A percentile compares a stretch with the other conserved stretches of the same genome.
phyloP scores from a whole-genome alignment of 2,113 vertebrate genomes.

The Columba janthina region DNA sequence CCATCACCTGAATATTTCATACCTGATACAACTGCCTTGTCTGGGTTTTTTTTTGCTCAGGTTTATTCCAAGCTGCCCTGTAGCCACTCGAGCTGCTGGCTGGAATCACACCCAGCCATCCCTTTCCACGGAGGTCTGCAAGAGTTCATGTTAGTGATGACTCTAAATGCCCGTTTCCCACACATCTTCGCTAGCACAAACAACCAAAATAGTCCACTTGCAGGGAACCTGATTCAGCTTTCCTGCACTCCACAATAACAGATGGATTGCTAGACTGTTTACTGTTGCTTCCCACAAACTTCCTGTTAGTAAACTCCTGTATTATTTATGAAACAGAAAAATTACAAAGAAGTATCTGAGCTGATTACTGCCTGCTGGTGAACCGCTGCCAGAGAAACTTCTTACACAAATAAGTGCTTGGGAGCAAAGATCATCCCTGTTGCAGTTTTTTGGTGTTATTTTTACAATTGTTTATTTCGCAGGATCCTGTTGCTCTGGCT shows the following conservation, averaged over 20 bases:
- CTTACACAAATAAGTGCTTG: conserved; percentile 7
- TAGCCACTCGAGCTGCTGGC: neutral
- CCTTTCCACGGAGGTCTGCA: neutral
- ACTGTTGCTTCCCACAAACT: conserved; percentile 79
- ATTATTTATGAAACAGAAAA: conserved; percentile 84
- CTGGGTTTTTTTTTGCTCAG: neutral
- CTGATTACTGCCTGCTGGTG: conserved; percentile 73
- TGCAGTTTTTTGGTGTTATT: neutral
- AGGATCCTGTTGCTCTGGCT: neutral
- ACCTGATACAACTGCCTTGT: neutral
- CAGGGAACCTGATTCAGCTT: conserved; percentile 75
- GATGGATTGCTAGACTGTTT: conserved; percentile 82
- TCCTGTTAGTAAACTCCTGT: conserved; percentile 82
- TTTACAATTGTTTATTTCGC: neutral
- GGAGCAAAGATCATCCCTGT: conserved; percentile 4
- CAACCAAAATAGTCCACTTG: conserved; percentile 57
- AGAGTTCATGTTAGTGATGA: conserved; percentile 52
- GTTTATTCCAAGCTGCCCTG: neutral
- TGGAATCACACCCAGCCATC: neutral
- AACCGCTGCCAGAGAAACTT: conserved; percentile 67
- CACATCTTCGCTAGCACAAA: conserved; percentile 62
- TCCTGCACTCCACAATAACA: conserved; percentile 77
- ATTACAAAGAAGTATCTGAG: conserved; percentile 75
- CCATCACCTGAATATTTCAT: neutral
- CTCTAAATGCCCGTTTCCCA: conserved; percentile 64